phyloP scores from a whole-genome alignment of 2,888 invertebrate species.

The Dicyrtoma fusca region DNA sequence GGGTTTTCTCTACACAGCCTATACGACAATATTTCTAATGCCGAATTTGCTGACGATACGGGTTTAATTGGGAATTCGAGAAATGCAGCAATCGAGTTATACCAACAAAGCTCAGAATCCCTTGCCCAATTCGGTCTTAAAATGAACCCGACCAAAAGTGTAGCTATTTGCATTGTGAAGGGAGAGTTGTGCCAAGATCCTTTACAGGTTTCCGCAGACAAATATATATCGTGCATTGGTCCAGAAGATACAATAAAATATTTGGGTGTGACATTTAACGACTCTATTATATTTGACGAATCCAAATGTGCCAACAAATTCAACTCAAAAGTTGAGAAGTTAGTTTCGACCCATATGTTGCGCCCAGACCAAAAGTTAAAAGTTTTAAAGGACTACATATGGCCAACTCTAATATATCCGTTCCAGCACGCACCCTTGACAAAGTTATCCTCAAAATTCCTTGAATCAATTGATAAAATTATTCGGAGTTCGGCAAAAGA shows the following conservation, averaged over 20 bases:
- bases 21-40: neutral
- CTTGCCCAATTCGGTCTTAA: neutral
- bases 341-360: no score
- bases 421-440: neutral
- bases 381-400: neutral
- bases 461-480: neutral
- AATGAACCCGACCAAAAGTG: neutral
- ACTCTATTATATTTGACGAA: neutral
- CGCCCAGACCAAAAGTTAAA: no score
- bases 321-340: no score
- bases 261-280: neutral
- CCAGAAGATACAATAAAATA: no score
- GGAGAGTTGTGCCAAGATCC: neutral
- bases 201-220: neutral
- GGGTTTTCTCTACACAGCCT: no score
- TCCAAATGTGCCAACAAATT: neutral
- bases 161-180: neutral
- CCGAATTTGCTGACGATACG: neutral
- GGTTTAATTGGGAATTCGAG: neutral
- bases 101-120: no score
- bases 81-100: neutral
- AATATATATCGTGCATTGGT: neutral
- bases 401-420: constrained; percentile 2
- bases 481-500: no score
- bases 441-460: neutral